Conservation (phyloP, 2,113 vertebrate species). For the Carassius auratus region DNA sequence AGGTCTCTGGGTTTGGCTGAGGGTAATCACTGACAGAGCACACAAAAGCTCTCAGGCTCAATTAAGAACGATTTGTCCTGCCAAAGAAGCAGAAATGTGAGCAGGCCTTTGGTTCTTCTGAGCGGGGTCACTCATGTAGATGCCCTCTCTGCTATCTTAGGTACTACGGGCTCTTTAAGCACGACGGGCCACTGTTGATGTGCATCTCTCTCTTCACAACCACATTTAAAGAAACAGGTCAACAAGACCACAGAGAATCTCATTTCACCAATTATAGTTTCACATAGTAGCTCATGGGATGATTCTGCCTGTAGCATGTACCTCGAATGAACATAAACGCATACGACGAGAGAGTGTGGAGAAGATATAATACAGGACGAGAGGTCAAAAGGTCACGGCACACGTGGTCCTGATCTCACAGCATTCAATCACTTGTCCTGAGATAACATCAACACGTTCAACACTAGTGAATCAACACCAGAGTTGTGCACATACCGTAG, state of each 20-base stretch:
- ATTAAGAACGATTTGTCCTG: constrained; percentile 63
- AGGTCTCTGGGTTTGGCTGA: neutral
- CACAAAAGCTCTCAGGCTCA: constrained; percentile 43
- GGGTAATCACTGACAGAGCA: neutral
- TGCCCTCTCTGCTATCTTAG: constrained; percentile 65
- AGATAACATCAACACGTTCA: neutral
- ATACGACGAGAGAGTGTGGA: neutral
- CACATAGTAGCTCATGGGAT: neutral
- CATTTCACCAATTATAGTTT: neutral
- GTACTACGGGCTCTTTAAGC: constrained; percentile 10
- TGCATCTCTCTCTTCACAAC: constrained; percentile 14
- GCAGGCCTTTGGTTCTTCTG: constrained; percentile 65
- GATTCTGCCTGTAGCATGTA: neutral
- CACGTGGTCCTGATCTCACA: neutral
- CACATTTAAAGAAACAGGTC: neutral
- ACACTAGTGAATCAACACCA: neutral
- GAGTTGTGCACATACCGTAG: neutral
- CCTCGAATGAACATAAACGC: neutral
- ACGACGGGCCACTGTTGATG: neutral
- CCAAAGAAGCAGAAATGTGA: constrained; percentile 62
- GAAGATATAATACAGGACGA: neutral
- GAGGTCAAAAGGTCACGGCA: neutral
- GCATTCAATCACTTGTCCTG: no score
- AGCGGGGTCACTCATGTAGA: constrained; percentile 62
- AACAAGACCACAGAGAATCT: neutral